Base-by-base conservation (phyloP, 37 sponge, comb jelly and placozoan genomes). In the Spongilla lacustris region DNA sequence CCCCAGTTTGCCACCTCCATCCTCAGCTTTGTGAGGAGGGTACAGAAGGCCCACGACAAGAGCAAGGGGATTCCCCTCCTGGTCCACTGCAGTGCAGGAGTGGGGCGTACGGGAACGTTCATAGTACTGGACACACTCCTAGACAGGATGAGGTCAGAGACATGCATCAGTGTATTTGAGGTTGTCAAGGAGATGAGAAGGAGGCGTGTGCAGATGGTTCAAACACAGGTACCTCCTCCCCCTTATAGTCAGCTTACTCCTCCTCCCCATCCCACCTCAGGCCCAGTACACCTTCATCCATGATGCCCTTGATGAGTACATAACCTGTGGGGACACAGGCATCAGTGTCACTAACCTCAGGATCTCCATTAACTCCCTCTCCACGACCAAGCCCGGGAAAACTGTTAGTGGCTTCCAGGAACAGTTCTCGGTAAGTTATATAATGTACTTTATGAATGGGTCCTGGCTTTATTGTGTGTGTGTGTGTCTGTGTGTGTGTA, bases 21-120 rank as follows among this genome's bases (percentile, higher is more conserved):
- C 31, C 81, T 92, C 31, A 83, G 35, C 30, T 92, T 89, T 46
- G 77, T 92, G 30, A 35, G 71, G 50, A 71, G 84, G 41, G 89
- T 89, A 23, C 86, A 83, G 67, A 78, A 80, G 41, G 38, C 34
- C 34, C 88, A 86, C 50, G 25, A 71, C 41, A 74, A 67, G 72
- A 76, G 74, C 32, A 34, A 6, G 32, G 66, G 36, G 22, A 49
- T 49, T 36, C 92, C 92, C 21, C 37, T 88, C 22, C 29, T 92
- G 37, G 89, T 88, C 23, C 92, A 92, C 81, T 92, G 92, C 90
- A 92, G 89, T 86, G 89, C 89, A 32, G 89, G 89, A 26, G 89
- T 89, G 70, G 89, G 89, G 37, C 77, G 89, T 21, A 89, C 89
- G 68, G 89, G 89, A 23, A 89, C 89, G 36, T 89, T 86, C 66